Evolutionary conservation across 2,888 invertebrate species (phyloP), one percentile per base, ranked within the genome.

Genomic region (Drosophila fulvimacula): DNA sequence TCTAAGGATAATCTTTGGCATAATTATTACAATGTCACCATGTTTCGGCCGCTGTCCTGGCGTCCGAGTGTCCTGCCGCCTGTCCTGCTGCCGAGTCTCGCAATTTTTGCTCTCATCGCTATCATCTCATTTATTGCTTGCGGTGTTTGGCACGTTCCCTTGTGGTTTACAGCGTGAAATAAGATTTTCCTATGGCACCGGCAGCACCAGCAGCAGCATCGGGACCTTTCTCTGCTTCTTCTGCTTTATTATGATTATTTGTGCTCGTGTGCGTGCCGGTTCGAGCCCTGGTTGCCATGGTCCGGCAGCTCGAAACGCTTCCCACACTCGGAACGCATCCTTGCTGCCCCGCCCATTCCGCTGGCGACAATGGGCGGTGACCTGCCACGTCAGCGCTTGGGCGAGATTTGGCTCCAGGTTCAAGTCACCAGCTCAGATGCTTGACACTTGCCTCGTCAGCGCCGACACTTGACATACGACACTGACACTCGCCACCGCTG

Each of bases 21-120:
- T 90, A 90, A 89, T 89, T 89, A 89, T 89, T 87, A 89, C 89
- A 89, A 84, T 89, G 88, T 90, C 88, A 88, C 82, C 84, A 81
- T 85, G 85, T 88, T 88, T 82, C 82, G 84, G 72, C 77, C 36
- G 21, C 44, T 39, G 62, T 59, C 76, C 52, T 42, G 56, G 21
- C 49, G 62, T 63, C 72, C 52, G 57, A 7, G 21, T 48, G 62
- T 60, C 55, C 48, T 51, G 36, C 60, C 24, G 53, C 46, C 65
- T 42, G 59, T 56, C 58, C 48, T 46, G 36, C 60, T 32, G 57
- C 46, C 66, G 62, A 67, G 65, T 62, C 65, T 72, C 64, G 73
- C 76, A 83, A 84, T 84, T 83, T 86, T 83, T 84, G 76, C 83
- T 76, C 70, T 74, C 78, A 72, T 79, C 73, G 81, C 77, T 74